Conservation (phyloP, 2,888 invertebrate species). For the Margaritifera margaritifera region DNA sequence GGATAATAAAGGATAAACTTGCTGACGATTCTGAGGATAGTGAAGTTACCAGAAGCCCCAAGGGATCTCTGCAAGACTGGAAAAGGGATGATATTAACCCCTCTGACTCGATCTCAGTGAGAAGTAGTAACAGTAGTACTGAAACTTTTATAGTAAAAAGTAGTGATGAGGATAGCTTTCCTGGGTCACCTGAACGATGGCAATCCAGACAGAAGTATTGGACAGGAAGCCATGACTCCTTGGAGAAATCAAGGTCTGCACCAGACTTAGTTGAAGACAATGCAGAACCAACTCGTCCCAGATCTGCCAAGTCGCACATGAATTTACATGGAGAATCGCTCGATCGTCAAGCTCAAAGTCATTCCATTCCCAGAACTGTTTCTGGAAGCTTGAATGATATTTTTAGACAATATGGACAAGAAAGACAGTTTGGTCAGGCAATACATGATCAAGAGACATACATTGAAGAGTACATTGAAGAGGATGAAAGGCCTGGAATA, state of each 20-base stretch:
- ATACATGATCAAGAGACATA: neutral
- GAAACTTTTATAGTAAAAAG: conserved; percentile 64
- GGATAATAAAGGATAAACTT: no score
- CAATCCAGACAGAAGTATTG: neutral
- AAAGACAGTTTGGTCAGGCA: conserved; percentile 21
- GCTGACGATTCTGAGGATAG: no score
- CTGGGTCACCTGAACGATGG: conserved; percentile 9
- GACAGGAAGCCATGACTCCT: neutral
- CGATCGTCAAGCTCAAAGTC: conserved; percentile 8
- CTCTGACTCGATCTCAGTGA: conserved; percentile 10
- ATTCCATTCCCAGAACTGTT: conserved; percentile 36
- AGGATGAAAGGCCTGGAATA: neutral
- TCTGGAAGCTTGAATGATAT: conserved; percentile 47
- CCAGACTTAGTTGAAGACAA: conserved; percentile 39
- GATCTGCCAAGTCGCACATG: conserved; percentile 49
- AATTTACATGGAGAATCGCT: conserved; percentile 12
- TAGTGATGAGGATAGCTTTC: conserved; percentile 48
- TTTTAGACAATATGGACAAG: conserved; percentile 30
- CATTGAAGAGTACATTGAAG: neutral
- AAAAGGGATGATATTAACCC: conserved; percentile 11
- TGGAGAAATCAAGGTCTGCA: conserved; percentile 44
- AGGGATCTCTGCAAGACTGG: no score
- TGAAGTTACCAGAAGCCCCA: no score
- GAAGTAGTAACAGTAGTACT: conserved; percentile 51
- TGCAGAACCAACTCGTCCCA: conserved; percentile 31